Evolutionary conservation across 2,888 invertebrate species (phyloP), one percentile per base, ranked within the genome.

Genomic region (Acanthosoma haemorrhoidale): DNA sequence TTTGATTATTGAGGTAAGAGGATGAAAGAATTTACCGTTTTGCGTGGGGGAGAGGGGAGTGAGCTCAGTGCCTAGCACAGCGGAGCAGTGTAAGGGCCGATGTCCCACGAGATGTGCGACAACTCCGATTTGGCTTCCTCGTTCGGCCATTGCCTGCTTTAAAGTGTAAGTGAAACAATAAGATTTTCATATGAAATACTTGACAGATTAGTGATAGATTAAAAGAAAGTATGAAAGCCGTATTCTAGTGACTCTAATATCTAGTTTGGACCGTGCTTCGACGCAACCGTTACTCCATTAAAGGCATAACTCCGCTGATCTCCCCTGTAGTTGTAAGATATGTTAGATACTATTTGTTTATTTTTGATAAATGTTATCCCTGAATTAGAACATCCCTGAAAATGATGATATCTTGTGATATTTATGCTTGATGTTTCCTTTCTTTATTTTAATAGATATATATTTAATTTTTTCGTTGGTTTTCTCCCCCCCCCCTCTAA

Each of bases 71-170:
- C 16, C 18, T 31, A 69, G 71, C 63, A 73, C 70, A 72, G 73
- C 71, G 29, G 58, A 66, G 69, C 70, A 71, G 70, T 64, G 64
- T 70, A 43, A 67, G 70, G 72, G 69, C 71, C 72, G 69, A 71
- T 74, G 72, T 74, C 72, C 72, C 70, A 70, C 68, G 72, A 70
- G 71, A 72, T 70, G 72, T 57, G 51, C 70, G 71, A 72, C 72
- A 71, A 71, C 73, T 72, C 71, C 71, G 73, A 70, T 72, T 71
- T 73, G 73, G 73, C 73, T 73, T 73, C 73, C 66, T 70, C 71
- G 63, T 72, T 73, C 67, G 67, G 68, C 68, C 68, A 68, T 68
- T 68, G 25, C 58, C 59, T 36, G 43, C 58, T 68, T 31, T 68
- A 38, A n/a, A 38, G 15, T 43, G 64, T 64, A 6, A 67, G 34